Evolutionary conservation across 2,797 vertebrate species (phyloP), one percentile per base, ranked within the genome.

Genomic region (Darevskia nairensis): DNA sequence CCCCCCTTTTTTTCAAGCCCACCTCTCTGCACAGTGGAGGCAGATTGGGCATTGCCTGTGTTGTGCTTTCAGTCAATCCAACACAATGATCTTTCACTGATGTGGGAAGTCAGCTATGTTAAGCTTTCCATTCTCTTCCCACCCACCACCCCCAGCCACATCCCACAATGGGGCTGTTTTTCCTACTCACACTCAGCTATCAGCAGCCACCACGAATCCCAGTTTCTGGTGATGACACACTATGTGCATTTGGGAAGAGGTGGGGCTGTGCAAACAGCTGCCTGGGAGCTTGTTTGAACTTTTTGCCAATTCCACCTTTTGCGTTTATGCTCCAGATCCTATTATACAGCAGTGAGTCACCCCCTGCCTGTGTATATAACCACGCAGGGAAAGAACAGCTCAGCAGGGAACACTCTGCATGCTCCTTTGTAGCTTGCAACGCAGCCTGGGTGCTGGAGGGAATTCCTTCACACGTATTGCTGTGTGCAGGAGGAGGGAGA

Each of bases 101-200:
- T 76, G 25, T 74, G 59, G 68, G 32, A 84, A 84, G 85, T 35
- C n/a, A 1, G 11, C 46, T 71, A 2, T 69, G 55, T 10, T 11
- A 32, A 74, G 21, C n/a, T 35, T 82, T 79, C 50, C 82, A 66
- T 8, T 75, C 46, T 64, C 35, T 27, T 39, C 55, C 55, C 41
- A 2, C 61, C 6, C 59, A 19, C 59, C 59, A 21, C 59, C n/a
- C 19, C 23, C 1, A 66, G 50, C 50, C 50, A 15, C 13, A 55
- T 15, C 50, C 13, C 50, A 55, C 50, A 55, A 23, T n/a, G n/a
- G 61, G 25, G 41, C 19, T 80, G 39, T 74, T 87, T 90, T 85
- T 21, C 86, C 46, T 7, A n/a, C n/a, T 90, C n/a, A 7, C 27
- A 68, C 25, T 81, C 77, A 85, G 82, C 85, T 87, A 44, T 77